Conservation (phyloP, 2,113 vertebrate genomes). For the Tyto alba region DNA sequence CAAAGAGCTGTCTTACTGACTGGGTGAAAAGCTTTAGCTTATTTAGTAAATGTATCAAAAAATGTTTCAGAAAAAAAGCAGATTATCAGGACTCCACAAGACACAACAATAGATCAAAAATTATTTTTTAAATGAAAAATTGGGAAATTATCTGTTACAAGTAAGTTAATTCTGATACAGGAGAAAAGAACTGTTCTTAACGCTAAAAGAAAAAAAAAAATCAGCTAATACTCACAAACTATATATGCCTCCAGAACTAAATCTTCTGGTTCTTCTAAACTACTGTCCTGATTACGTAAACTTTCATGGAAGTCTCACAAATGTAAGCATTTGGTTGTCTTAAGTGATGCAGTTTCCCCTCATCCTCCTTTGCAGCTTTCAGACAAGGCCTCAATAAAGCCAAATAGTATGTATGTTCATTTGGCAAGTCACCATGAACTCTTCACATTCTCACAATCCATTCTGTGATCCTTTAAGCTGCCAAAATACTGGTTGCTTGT, state of each 20-base stretch:
- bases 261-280: background rate
- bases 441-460: background rate
- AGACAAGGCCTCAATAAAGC: background rate
- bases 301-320: background rate
- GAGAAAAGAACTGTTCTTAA: background rate
- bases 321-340: background rate
- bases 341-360: background rate
- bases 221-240: background rate
- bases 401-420: background rate
- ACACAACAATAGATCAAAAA: background rate
- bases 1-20: background rate
- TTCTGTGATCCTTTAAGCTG: background rate
- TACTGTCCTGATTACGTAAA: background rate
- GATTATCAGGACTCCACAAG: background rate
- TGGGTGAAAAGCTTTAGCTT: background rate
- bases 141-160: background rate
- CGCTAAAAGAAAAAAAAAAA: background rate
- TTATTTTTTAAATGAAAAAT: background rate
- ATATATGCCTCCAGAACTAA: background rate
- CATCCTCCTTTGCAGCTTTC: background rate
- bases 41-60: background rate
- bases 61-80: background rate
- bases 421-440: background rate
- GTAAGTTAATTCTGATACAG: background rate
- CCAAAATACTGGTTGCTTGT: background rate